phyloP scores from a whole-genome alignment of 2,797 vertebrate genomes.

The Oryzias sinensis region DNA sequence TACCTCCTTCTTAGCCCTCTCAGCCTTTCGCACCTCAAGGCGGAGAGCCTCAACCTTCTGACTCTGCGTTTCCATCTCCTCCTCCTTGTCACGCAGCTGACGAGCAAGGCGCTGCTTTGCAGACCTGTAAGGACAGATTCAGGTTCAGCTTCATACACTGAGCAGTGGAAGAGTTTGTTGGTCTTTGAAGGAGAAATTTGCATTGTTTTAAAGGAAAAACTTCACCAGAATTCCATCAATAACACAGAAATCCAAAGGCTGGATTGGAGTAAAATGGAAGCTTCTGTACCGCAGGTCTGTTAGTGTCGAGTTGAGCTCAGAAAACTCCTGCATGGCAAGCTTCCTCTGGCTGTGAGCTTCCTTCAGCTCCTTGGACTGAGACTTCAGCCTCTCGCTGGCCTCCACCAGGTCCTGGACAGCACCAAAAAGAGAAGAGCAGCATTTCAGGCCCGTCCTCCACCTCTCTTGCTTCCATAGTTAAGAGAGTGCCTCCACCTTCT shows the following conservation, averaged over 20 bases:
- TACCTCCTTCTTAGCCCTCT: slow-evolving; percentile 97
- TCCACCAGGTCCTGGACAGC: slow-evolving; percentile 61
- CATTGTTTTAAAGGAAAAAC: too few relatives aligned
- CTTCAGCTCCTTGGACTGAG: slow-evolving; percentile 96
- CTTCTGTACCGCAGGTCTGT: slow-evolving; percentile 89
- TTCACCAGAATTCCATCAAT: too few relatives aligned
- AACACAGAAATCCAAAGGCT: too few relatives aligned
- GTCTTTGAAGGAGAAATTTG: too few relatives aligned
- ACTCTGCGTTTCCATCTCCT: slow-evolving; percentile 90
- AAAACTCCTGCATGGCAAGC: slow-evolving; percentile 95
- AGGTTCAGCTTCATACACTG: not conserved
- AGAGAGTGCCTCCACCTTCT: slow-evolving; percentile 81
- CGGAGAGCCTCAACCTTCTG: slow-evolving; percentile 93
- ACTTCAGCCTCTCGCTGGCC: slow-evolving; percentile 72
- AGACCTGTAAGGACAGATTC: slow-evolving; percentile 45
- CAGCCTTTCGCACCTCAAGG: slow-evolving; percentile 94
- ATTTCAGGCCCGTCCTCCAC: too few relatives aligned
- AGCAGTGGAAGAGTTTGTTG: not conserved
- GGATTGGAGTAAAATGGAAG: not conserved
- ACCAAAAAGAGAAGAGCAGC: not conserved
- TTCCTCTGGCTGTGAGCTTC: slow-evolving; percentile 96
- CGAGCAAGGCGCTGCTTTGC: slow-evolving; percentile 91
- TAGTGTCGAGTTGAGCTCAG: slow-evolving; percentile 93
- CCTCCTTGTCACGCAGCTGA: slow-evolving; percentile 96
- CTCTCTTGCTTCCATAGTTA: too few relatives aligned